These are phyloP conservation scores for Urophycis tenuis DNA, from an alignment of 2,797 vertebrate species.

Conservation along the genomic window DNA sequence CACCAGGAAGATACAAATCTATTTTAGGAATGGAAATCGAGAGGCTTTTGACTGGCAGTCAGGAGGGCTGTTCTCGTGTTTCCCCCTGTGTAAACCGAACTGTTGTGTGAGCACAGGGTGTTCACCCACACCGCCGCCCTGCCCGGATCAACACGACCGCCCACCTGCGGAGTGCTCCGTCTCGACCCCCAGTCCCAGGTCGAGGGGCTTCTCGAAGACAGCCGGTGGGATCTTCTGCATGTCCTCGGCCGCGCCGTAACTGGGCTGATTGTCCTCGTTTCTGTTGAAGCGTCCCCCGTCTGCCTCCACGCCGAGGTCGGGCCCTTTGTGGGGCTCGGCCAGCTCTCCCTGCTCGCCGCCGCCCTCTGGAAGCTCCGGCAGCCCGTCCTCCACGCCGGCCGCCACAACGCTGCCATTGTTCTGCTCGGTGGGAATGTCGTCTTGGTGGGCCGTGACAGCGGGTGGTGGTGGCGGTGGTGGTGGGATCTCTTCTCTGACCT, in stretches of 20 bases:
- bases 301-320: slow-evolving; percentile 57
- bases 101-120: neutral
- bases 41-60: neutral
- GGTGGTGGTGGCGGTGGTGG: too few relatives aligned
- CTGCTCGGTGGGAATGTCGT: slow-evolving; percentile 19
- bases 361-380: slow-evolving; percentile 2
- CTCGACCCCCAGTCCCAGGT: slow-evolving; percentile 55
- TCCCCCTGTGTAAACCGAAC: neutral
- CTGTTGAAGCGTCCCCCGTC: slow-evolving; percentile 65
- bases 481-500: slow-evolving; percentile 1
- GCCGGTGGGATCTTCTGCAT: slow-evolving; percentile 60
- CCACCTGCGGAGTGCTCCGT: slow-evolving; percentile 63
- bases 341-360: slow-evolving; percentile 31
- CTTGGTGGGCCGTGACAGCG: slow-evolving; percentile 9
- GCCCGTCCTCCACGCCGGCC: slow-evolving; percentile 25
- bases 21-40: neutral
- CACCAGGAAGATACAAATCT: neutral
- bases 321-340: slow-evolving; percentile 26
- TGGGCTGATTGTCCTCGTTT: slow-evolving; percentile 64
- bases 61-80: neutral
- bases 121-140: neutral
- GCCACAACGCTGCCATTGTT: slow-evolving; percentile 32
- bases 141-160: slow-evolving; percentile 24
- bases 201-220: slow-evolving; percentile 61
- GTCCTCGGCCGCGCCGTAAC: slow-evolving; percentile 52